Evolutionary conservation across 2,888 invertebrate species (phyloP).

Genomic region (Chrysotoxum bicinctum): DNA sequence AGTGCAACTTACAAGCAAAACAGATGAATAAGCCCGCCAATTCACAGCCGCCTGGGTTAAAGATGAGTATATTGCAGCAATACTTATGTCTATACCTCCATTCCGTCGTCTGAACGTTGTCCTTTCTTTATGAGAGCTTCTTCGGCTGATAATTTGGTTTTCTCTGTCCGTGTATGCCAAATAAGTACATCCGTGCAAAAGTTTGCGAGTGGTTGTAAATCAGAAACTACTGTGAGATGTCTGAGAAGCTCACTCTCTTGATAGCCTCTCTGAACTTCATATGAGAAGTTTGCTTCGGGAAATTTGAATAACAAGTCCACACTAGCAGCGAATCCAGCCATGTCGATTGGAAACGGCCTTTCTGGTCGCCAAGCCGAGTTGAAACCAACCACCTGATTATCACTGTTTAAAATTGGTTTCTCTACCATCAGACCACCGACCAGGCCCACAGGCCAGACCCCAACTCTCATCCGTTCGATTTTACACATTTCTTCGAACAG

Average conservation of each 20-base stretch:
- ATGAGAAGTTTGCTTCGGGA: slow-evolving; percentile 90
- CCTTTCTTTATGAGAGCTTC: slow-evolving; percentile 83
- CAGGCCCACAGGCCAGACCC: slow-evolving; percentile 97
- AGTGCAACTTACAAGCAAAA: slow-evolving; percentile 17
- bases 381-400: slow-evolving; percentile 83
- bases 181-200: slow-evolving; percentile 97
- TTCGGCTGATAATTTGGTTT: slow-evolving; percentile 89
- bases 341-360: slow-evolving; percentile 97
- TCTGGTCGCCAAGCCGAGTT: slow-evolving; percentile 94
- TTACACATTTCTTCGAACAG: slow-evolving; percentile 94
- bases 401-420: slow-evolving; percentile 88
- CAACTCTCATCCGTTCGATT: slow-evolving; percentile 87
- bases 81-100: slow-evolving; percentile 83
- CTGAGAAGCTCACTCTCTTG: slow-evolving; percentile 93
- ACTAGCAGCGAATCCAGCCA: slow-evolving; percentile 98
- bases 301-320: slow-evolving; percentile 87
- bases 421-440: slow-evolving; percentile 98
- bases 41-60: slow-evolving; percentile 54
- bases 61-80: slow-evolving; percentile 7
- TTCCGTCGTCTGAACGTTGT: slow-evolving; percentile 83
- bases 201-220: slow-evolving; percentile 95
- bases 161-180: slow-evolving; percentile 99
- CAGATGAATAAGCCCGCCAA: not conserved
- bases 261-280: slow-evolving; percentile 92
- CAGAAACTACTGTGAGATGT: slow-evolving; percentile 87